Conservation (phyloP, 2,797 vertebrate species). For the Ambastaia sidthimunki region DNA sequence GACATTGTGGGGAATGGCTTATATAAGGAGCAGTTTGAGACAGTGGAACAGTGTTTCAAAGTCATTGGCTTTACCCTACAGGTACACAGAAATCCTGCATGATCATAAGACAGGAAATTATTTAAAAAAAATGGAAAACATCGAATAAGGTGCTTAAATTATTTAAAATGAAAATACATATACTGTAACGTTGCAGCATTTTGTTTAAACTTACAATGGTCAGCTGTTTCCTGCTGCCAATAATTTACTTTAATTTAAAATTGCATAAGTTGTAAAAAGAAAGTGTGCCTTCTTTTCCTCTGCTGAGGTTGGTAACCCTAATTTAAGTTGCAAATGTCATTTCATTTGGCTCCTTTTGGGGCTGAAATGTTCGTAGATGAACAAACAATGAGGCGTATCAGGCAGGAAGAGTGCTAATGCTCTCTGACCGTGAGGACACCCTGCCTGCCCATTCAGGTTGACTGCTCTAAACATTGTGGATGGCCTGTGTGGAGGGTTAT, state of each 20-base stretch:
- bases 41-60: slow-evolving; percentile 98
- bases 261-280: no score
- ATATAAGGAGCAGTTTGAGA: slow-evolving; percentile 94
- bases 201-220: no score
- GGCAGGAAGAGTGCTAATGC: background rate
- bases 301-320: background rate
- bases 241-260: no score
- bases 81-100: slow-evolving; percentile 71
- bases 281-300: background rate
- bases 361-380: background rate
- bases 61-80: slow-evolving; percentile 96
- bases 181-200: no score
- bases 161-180: background rate
- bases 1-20: slow-evolving; percentile 90
- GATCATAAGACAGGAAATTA: background rate
- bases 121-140: background rate
- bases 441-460: slow-evolving; percentile 22
- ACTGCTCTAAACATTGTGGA: background rate
- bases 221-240: no score
- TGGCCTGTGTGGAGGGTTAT: slow-evolving; percentile 27
- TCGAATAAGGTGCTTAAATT: background rate
- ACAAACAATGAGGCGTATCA: no score
- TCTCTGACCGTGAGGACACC: slow-evolving; percentile 4
- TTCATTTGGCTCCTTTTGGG: background rate
- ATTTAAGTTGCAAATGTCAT: background rate